phyloP scores from a whole-genome alignment of 2,888 invertebrate species.

The Nomada ruficornis region DNA sequence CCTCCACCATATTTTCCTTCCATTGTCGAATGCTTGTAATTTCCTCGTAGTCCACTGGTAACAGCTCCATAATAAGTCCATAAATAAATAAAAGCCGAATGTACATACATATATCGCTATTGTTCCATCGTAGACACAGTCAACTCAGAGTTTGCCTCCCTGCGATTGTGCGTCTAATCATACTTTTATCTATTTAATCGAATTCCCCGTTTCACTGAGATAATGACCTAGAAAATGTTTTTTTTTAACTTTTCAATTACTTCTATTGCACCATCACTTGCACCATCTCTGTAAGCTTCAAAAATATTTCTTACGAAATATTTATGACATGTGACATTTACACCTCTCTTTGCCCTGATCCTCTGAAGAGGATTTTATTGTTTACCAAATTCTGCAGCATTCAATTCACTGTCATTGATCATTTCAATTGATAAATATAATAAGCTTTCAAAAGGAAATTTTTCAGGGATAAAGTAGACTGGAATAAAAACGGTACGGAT shows the following conservation, averaged over 20 bases:
- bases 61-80: too few relatives aligned
- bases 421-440: constrained; percentile 32
- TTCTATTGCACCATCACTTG: constrained; percentile 87
- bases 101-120: neutral
- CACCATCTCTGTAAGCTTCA: constrained; percentile 88
- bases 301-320: constrained; percentile 89
- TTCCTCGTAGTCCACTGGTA: too few relatives aligned
- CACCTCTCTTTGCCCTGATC: constrained; percentile 70
- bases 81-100: too few relatives aligned
- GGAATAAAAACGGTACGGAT: too few relatives aligned
- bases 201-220: constrained; percentile 27
- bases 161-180: neutral
- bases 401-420: constrained; percentile 13
- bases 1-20: too few relatives aligned
- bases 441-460: too few relatives aligned
- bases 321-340: constrained; percentile 84
- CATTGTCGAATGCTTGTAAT: too few relatives aligned
- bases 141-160: neutral
- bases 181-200: constrained; percentile 28
- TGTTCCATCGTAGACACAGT: constrained; percentile 8
- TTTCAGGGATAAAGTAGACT: too few relatives aligned
- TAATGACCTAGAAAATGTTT: constrained; percentile 73
- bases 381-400: constrained; percentile 29
- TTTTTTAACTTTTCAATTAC: constrained; percentile 89
- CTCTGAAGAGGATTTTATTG: constrained; percentile 48